Conservation (phyloP, 2,113 vertebrate genomes). For the Rhineura floridana region DNA sequence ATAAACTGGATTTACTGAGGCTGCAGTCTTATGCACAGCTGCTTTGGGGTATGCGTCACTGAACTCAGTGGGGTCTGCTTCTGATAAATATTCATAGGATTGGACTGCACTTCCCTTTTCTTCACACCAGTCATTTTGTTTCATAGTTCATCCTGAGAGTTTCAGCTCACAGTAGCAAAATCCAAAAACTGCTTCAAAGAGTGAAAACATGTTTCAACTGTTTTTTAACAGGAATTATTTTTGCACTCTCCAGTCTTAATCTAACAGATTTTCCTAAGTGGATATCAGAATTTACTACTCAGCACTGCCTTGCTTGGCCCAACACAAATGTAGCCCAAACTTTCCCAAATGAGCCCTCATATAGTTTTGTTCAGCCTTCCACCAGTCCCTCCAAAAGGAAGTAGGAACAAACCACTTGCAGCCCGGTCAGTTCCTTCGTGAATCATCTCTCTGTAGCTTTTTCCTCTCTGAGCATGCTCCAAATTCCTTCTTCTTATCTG, state of each 20-base stretch:
- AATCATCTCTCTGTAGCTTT: background rate
- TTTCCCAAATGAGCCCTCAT: background rate
- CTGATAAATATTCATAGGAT: no score
- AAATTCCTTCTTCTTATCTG: no score
- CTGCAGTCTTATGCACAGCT: background rate
- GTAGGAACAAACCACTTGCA: background rate
- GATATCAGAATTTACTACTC: background rate
- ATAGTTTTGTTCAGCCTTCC: background rate
- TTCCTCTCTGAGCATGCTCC: background rate
- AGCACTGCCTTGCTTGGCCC: background rate
- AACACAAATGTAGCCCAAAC: background rate
- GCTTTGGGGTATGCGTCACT: background rate
- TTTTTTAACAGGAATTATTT: background rate
- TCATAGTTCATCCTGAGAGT: background rate
- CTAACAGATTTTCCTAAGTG: background rate
- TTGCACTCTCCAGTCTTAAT: background rate
- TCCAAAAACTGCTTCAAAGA: background rate
- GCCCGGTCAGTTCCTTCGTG: no score
- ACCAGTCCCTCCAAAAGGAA: background rate
- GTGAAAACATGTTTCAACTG: background rate
- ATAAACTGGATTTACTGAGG: background rate
- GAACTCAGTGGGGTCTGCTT: no score
- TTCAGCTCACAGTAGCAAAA: background rate
- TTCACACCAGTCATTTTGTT: background rate
- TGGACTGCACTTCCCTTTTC: background rate